Evolutionary conservation across 35 echinoderm and acorn worm genomes (phyloP).

Genomic region (Eucidaris tribuloides): DNA sequence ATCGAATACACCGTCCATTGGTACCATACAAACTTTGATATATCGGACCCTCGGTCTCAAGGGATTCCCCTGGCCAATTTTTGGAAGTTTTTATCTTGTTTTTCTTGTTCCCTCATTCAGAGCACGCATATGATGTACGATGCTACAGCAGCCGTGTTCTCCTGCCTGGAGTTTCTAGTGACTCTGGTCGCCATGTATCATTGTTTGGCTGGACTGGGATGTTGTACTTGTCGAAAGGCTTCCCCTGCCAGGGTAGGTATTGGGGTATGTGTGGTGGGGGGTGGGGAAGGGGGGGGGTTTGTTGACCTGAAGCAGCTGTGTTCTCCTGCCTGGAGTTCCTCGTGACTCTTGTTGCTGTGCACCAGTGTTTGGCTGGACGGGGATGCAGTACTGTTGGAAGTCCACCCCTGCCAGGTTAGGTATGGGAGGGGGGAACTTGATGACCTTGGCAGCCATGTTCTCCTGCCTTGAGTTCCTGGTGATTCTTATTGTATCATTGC

Average conservation of each 20-base stretch:
- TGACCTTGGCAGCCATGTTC: constrained; percentile 9
- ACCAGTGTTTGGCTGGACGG: not conserved
- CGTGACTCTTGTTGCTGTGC: not conserved
- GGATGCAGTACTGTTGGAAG: constrained; percentile 13
- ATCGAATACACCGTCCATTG: no score
- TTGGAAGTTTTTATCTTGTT: no score
- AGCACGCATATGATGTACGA: constrained; percentile 23
- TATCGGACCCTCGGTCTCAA: no score
- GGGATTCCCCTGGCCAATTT: no score
- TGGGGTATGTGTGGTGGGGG: not conserved
- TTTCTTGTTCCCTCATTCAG: no score
- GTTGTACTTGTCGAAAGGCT: not conserved
- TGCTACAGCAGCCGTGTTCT: constrained; percentile 12
- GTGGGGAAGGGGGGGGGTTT: no score
- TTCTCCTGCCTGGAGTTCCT: constrained; percentile 21
- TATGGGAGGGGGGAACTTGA: no score
- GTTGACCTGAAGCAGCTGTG: no score
- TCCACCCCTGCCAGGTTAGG: not conserved
- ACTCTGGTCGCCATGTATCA: constrained; percentile 6
- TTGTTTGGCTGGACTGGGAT: not conserved
- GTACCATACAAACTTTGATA: no score
- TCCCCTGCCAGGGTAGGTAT: not conserved
- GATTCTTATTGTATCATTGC: constrained; percentile 4
- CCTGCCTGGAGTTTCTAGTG: constrained; percentile 19
- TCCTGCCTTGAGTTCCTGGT: constrained; percentile 13